Conservation (phyloP, 2,888 invertebrate genomes). For the Drosophila falleni region DNA sequence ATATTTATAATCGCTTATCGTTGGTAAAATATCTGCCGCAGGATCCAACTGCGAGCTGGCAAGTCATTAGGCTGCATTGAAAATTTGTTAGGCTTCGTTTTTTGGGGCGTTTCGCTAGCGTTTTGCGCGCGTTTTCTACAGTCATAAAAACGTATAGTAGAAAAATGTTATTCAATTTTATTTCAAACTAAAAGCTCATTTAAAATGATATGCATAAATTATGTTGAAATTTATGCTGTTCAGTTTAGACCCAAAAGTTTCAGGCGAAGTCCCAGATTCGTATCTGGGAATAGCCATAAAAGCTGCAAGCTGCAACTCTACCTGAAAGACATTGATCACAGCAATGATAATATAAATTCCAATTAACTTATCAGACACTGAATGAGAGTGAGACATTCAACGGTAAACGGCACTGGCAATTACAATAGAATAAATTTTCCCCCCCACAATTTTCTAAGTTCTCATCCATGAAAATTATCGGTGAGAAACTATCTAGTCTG, state of each 20-base stretch:
- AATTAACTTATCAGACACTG: slow-evolving; percentile 69
- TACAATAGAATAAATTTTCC: slow-evolving; percentile 76
- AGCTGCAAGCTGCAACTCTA: slow-evolving; percentile 17
- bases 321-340: slow-evolving; percentile 72
- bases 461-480: slow-evolving; percentile 44
- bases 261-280: slow-evolving; percentile 43
- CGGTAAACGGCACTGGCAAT: slow-evolving; percentile 76
- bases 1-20: slow-evolving; percentile 66
- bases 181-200: slow-evolving; percentile 64
- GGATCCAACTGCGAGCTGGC: slow-evolving; percentile 58
- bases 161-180: slow-evolving; percentile 21
- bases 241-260: slow-evolving; percentile 24
- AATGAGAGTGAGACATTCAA: slow-evolving; percentile 65
- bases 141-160: not conserved
- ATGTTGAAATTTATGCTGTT: slow-evolving; percentile 58
- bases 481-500: slow-evolving; percentile 64
- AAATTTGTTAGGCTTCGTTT: slow-evolving; percentile 31
- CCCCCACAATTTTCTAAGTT: slow-evolving; percentile 24
- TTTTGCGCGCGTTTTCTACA: slow-evolving; percentile 12
- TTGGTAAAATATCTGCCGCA: slow-evolving; percentile 50
- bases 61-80: slow-evolving; percentile 68
- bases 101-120: slow-evolving; percentile 29
- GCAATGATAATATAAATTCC: slow-evolving; percentile 80
- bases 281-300: slow-evolving; percentile 46
- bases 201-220: slow-evolving; percentile 64